These are phyloP conservation scores for Diabrotica balteata DNA, from an alignment of 2,888 invertebrate species.

Conservation along the genomic window DNA sequence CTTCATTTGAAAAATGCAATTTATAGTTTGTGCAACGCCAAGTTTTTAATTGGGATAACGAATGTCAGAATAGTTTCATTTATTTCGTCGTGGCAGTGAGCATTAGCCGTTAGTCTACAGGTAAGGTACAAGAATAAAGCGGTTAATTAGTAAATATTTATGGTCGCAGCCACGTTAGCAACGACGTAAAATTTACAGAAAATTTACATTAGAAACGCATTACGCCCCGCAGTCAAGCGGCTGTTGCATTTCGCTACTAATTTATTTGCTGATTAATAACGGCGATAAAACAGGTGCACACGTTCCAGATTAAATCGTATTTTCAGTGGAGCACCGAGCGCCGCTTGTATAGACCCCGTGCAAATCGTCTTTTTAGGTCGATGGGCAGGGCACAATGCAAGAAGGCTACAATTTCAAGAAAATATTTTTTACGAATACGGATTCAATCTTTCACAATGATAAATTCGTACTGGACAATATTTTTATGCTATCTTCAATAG, in stretches of 20 bases:
- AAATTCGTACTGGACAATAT: too few relatives aligned
- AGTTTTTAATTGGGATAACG: too few relatives aligned
- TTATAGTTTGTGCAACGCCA: too few relatives aligned
- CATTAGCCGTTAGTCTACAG: constrained; percentile 27
- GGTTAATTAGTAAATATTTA: constrained; percentile 43
- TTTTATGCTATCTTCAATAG: too few relatives aligned
- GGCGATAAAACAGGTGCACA: constrained; percentile 54
- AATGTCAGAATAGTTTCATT: not conserved
- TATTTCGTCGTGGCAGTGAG: constrained; percentile 2
- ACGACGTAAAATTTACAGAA: constrained; percentile 46
- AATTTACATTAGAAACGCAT: constrained; percentile 55
- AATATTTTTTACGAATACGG: too few relatives aligned
- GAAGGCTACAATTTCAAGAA: too few relatives aligned
- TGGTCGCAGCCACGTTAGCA: constrained; percentile 27
- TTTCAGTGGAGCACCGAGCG: constrained; percentile 42
- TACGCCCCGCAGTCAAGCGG: constrained; percentile 47
- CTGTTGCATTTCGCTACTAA: constrained; percentile 50
- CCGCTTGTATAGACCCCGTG: not conserved
- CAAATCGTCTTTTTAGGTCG: not conserved
- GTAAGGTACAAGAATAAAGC: constrained; percentile 41
- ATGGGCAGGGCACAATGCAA: not conserved
- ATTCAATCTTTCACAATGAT: too few relatives aligned
- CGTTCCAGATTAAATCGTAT: constrained; percentile 53
- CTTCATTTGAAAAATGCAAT: too few relatives aligned
- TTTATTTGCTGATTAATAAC: constrained; percentile 56